Conservation (phyloP, 2,888 invertebrate species). For the Agrochola macilenta region DNA sequence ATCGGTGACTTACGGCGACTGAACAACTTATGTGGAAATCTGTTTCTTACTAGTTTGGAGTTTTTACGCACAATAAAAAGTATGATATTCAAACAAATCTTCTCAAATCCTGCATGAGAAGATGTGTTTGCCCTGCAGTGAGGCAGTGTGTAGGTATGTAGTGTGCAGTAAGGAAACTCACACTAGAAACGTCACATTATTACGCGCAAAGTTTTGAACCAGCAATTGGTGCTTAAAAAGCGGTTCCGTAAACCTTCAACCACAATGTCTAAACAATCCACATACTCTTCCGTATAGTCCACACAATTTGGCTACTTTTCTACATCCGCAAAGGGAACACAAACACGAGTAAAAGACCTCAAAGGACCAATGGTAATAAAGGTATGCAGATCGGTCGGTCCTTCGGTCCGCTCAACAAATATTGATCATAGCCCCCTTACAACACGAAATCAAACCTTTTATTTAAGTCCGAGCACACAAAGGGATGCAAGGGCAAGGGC, state of each 20-base stretch:
- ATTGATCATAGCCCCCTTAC: conserved; percentile 87
- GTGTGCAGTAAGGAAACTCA: neutral
- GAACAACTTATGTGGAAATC: neutral
- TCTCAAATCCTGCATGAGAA: neutral
- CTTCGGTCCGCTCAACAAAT: conserved; percentile 84
- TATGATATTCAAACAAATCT: neutral
- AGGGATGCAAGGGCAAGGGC: conserved; percentile 79
- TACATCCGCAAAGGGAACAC: conserved; percentile 43
- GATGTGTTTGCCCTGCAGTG: neutral
- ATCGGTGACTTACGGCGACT: too few relatives aligned
- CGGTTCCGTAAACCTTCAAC: neutral
- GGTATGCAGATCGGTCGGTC: conserved; percentile 84
- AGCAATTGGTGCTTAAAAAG: neutral
- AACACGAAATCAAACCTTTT: conserved; percentile 91
- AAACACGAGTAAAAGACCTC: conserved; percentile 58
- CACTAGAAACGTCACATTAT: neutral
- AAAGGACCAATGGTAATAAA: conserved; percentile 76
- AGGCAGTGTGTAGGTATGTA: neutral
- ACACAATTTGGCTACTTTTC: conserved; percentile 37
- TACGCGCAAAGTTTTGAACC: neutral
- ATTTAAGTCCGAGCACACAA: conserved; percentile 88
- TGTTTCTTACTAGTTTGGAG: neutral
- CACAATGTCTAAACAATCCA: neutral
- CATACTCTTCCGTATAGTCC: neutral
- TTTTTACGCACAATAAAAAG: neutral